Evolutionary conservation across 2,888 invertebrate genomes (phyloP), one percentile per base, ranked within the genome.

Genomic region (Physocephala rufipes): DNA sequence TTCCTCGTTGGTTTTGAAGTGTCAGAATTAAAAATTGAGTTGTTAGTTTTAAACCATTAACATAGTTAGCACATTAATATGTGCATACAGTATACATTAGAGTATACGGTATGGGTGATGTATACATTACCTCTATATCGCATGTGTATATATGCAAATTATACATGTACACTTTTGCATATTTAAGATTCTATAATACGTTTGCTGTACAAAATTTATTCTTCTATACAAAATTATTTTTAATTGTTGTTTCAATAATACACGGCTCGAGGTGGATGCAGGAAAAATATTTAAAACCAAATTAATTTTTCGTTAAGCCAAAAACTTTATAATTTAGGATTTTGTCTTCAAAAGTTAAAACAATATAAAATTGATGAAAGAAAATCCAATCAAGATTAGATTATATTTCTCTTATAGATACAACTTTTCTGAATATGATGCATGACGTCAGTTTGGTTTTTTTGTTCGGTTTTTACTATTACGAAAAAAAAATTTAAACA

Each of bases 251-350:
- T 19, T 21, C 2, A 36, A 36, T 62, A n/a, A 16, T 47, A 58
- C 67, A 74, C 74, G 73, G 73, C 71, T 74, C 71, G 65, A 62
- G 65, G n/a, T 69, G 67, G 71, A 59, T 69, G 43, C 49, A 66
- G 49, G 65, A 66, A 45, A 67, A 62, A 58, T 58, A 63, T 24
- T 59, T 71, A 55, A 53, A 63, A 43, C 4, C 9, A 7, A 36
- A 7, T 36, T 36, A 9, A 4, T 36, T 36, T 36, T 36, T 36
- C 9, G 4, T 36, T 36, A 63, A 66, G 80, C 81, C 81, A 80
- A 83, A 80, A 80, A 73, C 78, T 74, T 9, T 36, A 36, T 36
- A 83, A 83, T 82, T 83, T 82, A 79, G 81, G 83, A 82, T 83
- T 82, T 77, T 75, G 74, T 74, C 70, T 68, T 71, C 65, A 59